These are phyloP conservation scores for Galeopsomyia nigrocyanea DNA, from an alignment of 2,888 invertebrate species.

Conservation along the genomic window DNA sequence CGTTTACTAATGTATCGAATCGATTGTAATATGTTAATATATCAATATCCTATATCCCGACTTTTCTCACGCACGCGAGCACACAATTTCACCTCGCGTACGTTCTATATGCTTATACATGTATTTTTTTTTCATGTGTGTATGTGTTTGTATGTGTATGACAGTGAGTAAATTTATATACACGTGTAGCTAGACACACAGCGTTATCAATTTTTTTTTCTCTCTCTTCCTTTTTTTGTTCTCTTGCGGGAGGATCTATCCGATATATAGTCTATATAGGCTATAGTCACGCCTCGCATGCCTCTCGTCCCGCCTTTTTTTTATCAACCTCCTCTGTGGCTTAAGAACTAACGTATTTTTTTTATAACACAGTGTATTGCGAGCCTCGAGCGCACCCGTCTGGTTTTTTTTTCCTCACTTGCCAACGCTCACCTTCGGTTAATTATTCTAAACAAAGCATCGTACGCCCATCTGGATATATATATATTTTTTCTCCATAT, in stretches of 20 bases:
- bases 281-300: too few relatives aligned
- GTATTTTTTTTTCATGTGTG: slow-evolving; percentile 17
- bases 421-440: slow-evolving; percentile 18
- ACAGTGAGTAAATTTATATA: slow-evolving; percentile 23
- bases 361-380: slow-evolving; percentile 44
- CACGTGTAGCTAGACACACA: slow-evolving; percentile 33
- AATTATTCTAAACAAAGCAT: slow-evolving; percentile 30
- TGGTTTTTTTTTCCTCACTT: slow-evolving; percentile 11
- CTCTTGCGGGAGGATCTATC: background rate
- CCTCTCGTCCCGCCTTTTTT: background rate
- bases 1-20: slow-evolving; percentile 16
- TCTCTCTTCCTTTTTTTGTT: background rate
- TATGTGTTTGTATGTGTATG: slow-evolving; percentile 4
- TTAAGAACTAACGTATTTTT: slow-evolving; percentile 38
- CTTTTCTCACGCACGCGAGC: slow-evolving; percentile 5
- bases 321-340: slow-evolving; percentile 27
- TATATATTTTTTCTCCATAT: slow-evolving; percentile 14
- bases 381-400: slow-evolving; percentile 36
- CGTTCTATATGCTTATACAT: slow-evolving; percentile 12
- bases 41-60: slow-evolving; percentile 1
- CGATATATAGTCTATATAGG: too few relatives aligned
- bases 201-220: background rate
- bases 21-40: slow-evolving; percentile 34
- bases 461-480: slow-evolving; percentile 3
- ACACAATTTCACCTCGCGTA: slow-evolving; percentile 13